These are phyloP conservation scores for Puma concolor DNA, from an alignment of 2,113 vertebrate species.

Conservation along the genomic window DNA sequence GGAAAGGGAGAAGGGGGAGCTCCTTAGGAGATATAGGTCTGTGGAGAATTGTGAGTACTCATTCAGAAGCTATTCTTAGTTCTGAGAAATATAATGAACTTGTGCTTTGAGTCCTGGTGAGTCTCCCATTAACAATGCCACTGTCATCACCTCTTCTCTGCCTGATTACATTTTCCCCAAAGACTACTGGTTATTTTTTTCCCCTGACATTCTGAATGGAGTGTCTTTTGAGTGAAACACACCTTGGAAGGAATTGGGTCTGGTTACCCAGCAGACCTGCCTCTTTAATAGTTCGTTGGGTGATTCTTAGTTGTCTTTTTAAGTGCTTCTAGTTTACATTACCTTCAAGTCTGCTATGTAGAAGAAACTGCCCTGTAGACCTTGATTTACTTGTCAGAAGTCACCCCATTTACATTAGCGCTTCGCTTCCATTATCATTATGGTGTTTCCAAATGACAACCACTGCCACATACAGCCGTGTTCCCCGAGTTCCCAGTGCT, in stretches of 20 bases:
- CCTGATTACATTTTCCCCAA: conserved; percentile 56
- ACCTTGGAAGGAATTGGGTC: conserved; percentile 39
- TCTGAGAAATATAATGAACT: conserved; percentile 72
- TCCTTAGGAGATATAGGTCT: conserved; percentile 63
- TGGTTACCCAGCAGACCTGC: not conserved
- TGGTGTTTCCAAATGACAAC: conserved; percentile 79
- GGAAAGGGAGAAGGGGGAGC: conserved; percentile 52
- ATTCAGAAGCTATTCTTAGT: conserved; percentile 76
- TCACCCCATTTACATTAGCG: conserved; percentile 77
- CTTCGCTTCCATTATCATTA: conserved; percentile 63
- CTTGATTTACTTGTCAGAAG: conserved; percentile 80
- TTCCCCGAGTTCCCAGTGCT: conserved; percentile 81
- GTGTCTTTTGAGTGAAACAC: conserved; percentile 63
- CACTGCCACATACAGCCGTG: conserved; percentile 78
- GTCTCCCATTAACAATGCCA: conserved; percentile 63
- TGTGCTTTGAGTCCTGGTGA: conserved; percentile 64
- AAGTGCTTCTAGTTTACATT: conserved; percentile 59
- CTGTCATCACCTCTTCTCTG: not conserved
- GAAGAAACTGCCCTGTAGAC: conserved; percentile 70
- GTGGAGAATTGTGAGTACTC: conserved; percentile 66
- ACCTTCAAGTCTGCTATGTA: conserved; percentile 64
- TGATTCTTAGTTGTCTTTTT: conserved; percentile 73
- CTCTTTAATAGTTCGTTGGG: conserved; percentile 36
- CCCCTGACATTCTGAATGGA: conserved; percentile 70
- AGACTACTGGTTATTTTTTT: conserved; percentile 55